A percentile compares a stretch with the other conserved stretches of the same genome.
phyloP scores from a whole-genome alignment of 37 sponge, comb jelly and placozoan genomes.

The Ephydatia muelleri region DNA sequence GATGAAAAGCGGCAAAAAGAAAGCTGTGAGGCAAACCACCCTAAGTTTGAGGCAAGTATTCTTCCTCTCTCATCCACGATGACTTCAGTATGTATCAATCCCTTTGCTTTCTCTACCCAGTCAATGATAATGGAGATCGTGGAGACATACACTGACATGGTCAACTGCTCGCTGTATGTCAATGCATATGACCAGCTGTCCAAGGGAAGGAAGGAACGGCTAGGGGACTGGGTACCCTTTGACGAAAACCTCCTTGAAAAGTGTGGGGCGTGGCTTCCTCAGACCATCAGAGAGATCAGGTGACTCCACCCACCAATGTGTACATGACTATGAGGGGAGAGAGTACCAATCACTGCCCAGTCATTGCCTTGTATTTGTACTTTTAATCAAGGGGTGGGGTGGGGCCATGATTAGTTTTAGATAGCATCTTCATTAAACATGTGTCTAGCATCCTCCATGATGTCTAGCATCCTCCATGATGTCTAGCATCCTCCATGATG shows the following conservation, averaged over 20 bases:
- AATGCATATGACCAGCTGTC: conserved; percentile 49
- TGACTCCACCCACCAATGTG: conserved; percentile 7
- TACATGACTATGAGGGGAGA: no score
- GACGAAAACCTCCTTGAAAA: conserved; percentile 61
- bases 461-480: no score
- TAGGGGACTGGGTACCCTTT: conserved; percentile 75
- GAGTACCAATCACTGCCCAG: no score
- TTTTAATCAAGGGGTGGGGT: no score
- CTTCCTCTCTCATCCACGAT: neutral
- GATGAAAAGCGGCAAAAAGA: conserved; percentile 53
- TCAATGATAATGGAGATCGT: conserved; percentile 64
- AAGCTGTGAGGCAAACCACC: conserved; percentile 30
- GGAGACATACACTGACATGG: conserved; percentile 83
- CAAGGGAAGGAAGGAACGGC: conserved; percentile 32
- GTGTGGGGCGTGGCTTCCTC: conserved; percentile 82
- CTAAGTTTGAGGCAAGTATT: conserved; percentile 53
- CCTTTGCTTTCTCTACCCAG: neutral
- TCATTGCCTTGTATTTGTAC: no score
- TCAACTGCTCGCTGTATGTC: conserved; percentile 73
- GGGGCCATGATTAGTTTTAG: no score
- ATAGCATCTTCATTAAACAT: no score
- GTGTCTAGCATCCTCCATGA: no score
- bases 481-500: no score
- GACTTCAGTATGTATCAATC: neutral
- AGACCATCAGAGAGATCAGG: conserved; percentile 77